A percentile compares a stretch with the other conserved stretches of the same genome.
Conservation (phyloP, 2,888 invertebrate species). For the Zygaena filipendulae region DNA sequence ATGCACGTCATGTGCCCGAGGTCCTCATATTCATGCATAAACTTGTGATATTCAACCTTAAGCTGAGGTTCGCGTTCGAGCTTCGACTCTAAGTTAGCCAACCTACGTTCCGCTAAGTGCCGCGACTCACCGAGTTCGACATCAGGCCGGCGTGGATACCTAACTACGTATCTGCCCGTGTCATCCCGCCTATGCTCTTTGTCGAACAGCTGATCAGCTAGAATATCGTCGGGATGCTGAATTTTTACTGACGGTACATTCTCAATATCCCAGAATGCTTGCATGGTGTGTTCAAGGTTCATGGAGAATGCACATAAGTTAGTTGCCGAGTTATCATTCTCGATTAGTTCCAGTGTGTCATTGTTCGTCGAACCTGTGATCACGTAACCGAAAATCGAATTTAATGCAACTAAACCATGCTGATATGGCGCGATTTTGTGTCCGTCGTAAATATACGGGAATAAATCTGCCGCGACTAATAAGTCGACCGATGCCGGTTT, state of each 20-base stretch:
- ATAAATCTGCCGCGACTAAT: background rate
- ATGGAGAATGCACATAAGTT: no score
- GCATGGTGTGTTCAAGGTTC: background rate
- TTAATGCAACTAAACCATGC: background rate
- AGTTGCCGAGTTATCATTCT: no score
- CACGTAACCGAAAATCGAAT: constrained; percentile 1
- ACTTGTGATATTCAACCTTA: constrained; percentile 5
- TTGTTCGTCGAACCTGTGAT: background rate
- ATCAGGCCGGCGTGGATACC: no score
- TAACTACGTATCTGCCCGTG: no score
- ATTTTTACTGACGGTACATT: background rate
- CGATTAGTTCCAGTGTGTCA: no score
- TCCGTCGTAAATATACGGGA: background rate
- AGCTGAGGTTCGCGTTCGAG: background rate
- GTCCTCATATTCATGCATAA: constrained; percentile 10
- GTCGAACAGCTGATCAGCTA: no score
- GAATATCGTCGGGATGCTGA: no score
- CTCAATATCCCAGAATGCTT: background rate
- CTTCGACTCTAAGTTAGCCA: constrained; percentile 2
- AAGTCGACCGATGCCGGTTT: constrained; percentile 1
- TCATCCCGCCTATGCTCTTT: no score
- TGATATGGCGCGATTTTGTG: background rate
- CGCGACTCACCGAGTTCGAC: constrained; percentile 1
- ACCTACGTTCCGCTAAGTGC: background rate
- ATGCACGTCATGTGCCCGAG: constrained; percentile 8